Base-by-base conservation (phyloP, 2,888 invertebrate genomes). In the Coleophora flavipennella region DNA sequence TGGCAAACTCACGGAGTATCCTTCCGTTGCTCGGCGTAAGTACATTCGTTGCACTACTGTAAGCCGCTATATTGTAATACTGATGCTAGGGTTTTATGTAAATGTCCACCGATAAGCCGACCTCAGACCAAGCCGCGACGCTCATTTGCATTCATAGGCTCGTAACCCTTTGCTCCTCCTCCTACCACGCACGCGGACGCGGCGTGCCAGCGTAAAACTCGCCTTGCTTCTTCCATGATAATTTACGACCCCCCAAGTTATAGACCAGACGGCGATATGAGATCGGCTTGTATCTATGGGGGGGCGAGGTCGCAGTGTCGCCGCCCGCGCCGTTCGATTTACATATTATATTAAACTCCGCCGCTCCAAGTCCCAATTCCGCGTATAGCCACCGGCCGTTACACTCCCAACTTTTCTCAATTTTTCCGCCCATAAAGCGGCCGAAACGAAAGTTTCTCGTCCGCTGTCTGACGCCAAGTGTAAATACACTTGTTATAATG, bases 61-160 rank as follows among this genome's bases (percentile, higher is more conserved):
- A n/a, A n/a, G n/a, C n/a, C n/a, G n/a, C n/a, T n/a, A n/a, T n/a
- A n/a, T n/a, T n/a, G n/a, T n/a, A n/a, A n/a, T n/a, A n/a, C n/a
- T n/a, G n/a, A n/a, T n/a, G n/a, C 65, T 60, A 63, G 64, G 69
- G 73, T 67, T 76, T 76, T 81, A 83, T 83, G 79, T 76, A 80
- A 83, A 83, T 81, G 68, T 54, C 63, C 54, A 53, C 64, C 80
- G 74, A 80, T 81, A 80, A 78, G 76, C 71, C 75, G 73, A 63
- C 67, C 71, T 66, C 36, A 63, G 60, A 61, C 67, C 63, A 69
- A 66, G 69, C 65, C 60, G 64, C 59, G 67, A 58, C 65, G 67
- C 79, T 83, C 80, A 83, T 84, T 83, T 84, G 81, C 83, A 84
- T 84, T 83, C 83, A 84, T 83, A 76, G 83, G 79, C 80, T 76